Evolutionary conservation across 2,113 vertebrate genomes (phyloP).

Genomic region (human (Homo sapiens)): DNA sequence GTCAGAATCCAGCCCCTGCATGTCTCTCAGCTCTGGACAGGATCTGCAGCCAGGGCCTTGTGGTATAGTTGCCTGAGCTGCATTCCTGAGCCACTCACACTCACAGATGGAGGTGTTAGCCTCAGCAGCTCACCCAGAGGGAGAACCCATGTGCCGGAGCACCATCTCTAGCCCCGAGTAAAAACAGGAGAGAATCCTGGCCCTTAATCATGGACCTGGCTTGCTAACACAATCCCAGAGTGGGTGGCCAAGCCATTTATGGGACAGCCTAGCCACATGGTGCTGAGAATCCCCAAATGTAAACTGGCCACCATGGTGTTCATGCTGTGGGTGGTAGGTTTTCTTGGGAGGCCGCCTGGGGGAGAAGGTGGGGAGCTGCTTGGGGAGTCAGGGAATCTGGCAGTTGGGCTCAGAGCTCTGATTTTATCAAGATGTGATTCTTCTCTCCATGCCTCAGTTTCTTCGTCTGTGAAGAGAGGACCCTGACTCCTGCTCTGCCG

Average conservation of each 20-base stretch:
- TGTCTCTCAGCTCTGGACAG: constrained; percentile 27
- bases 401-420: background rate
- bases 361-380: background rate
- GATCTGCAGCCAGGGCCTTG: constrained; percentile 41
- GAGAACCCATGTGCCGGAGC: background rate
- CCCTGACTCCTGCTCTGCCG: background rate
- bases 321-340: background rate
- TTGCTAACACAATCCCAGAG: constrained; percentile 23
- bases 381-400: background rate
- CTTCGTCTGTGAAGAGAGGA: background rate
- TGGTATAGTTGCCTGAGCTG: background rate
- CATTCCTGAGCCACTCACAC: background rate
- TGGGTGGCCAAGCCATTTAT: background rate
- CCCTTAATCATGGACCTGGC: background rate
- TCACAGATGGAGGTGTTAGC: background rate
- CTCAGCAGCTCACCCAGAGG: background rate
- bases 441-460: background rate
- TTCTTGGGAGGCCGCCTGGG: background rate
- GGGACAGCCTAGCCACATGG: background rate
- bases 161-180: background rate
- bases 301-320: background rate
- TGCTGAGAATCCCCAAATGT: background rate
- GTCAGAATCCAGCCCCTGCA: constrained; percentile 21
- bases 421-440: background rate
- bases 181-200: background rate